Base-by-base conservation (phyloP, 2,888 invertebrate genomes). In the Archips xylosteana region DNA sequence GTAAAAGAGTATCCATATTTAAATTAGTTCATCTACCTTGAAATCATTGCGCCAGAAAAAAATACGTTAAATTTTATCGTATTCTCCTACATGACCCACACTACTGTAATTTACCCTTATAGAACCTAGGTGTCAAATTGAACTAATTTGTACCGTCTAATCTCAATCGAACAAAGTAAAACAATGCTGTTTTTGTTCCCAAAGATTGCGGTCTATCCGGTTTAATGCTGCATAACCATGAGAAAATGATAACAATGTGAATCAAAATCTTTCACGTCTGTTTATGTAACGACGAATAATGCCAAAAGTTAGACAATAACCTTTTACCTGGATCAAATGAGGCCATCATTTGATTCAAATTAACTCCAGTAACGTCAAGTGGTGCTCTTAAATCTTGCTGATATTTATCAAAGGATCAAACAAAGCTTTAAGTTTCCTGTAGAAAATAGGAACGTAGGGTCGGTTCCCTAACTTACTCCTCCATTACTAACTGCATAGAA, bases 201-300 rank as follows among this genome's bases (percentile, higher is more conserved):
- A 64, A 47, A 70, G 74, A 74, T 70, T 34, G 60, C 61, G 42
- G 70, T 70, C 69, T 49, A 51, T 65, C 45, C 49, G 62, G 49
- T 65, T 2, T 47, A 49, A 47, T 23, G 57, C 47, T 10, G 42
- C 60, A 51, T 69, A 70, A 70, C 70, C 65, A 54, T 74, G 74
- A 65, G 74, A 74, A 74, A 65, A 69, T 39, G 54, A 51, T n/a
- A 32, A 61, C 70, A 74, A 74, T 74, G 69, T 15, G 47, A 39
- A 34, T 65, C 69, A 42, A 70, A 69, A 74, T 74, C 59, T 65
- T 70, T 74, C 65, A 57, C 42, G 64, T 45, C 36, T 54, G 45
- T 69, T 54, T 63, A 73, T 73, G 57, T 60, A 69, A 74, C 42
- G 49, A 15, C 42, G 13, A 67, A 23, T 65, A 47, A 66, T 39